Conservation (phyloP, 2,888 invertebrate species). For the Scelioninae gen. 2 region DNA sequence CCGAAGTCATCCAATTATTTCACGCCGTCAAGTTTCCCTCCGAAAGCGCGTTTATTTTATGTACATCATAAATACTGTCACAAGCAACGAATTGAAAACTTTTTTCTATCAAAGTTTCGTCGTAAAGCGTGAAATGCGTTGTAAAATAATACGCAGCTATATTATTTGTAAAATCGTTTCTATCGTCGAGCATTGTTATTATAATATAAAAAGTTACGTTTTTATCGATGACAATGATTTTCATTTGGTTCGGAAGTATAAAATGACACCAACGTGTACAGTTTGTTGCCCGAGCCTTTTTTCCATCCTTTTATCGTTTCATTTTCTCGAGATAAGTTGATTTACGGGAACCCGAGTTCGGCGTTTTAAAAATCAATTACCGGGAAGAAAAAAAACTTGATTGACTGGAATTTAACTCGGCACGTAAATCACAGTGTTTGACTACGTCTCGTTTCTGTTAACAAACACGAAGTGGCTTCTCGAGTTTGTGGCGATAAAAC, state of each 20-base stretch:
- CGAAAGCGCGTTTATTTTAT: conserved; percentile 37
- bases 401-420: conserved; percentile 39
- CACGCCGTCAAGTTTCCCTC: conserved; percentile 21
- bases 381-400: conserved; percentile 28
- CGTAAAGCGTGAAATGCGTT: conserved; percentile 40
- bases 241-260: conserved; percentile 20
- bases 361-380: conserved; percentile 42
- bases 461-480: conserved; percentile 46
- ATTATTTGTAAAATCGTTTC: conserved; percentile 33
- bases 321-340: conserved; percentile 15
- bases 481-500: conserved; percentile 42
- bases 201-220: conserved; percentile 32
- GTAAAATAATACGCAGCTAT: conserved; percentile 23
- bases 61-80: conserved; percentile 46
- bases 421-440: conserved; percentile 49
- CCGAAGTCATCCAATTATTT: conserved; percentile 34
- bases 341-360: conserved; percentile 9
- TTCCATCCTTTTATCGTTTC: conserved; percentile 6
- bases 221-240: conserved; percentile 26
- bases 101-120: conserved; percentile 48
- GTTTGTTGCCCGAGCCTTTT: no score
- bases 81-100: conserved; percentile 43
- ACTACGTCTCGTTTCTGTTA: conserved; percentile 37
- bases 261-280: background rate
- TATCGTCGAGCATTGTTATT: conserved; percentile 16